Evolutionary conservation across 1,140 invertebrate species (phyloP), one percentile per base, ranked within the genome.

Genomic region (Temnothorax longispinosus): DNA sequence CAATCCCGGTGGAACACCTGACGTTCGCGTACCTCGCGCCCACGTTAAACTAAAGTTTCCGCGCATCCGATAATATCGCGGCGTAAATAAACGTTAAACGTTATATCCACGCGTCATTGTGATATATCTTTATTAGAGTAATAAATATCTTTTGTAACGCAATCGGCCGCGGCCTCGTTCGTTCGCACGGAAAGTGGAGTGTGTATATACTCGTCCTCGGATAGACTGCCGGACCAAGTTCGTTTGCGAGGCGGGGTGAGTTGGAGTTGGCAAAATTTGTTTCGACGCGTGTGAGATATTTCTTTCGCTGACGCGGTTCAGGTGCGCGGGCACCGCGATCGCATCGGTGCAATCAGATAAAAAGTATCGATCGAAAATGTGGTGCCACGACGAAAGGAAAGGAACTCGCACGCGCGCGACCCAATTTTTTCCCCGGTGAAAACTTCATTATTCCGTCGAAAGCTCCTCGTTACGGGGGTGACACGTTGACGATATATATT

Each of bases 361-460:
- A 27, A 72, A 35, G 41, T 75, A 84, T 84, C 69, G 69, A 84
- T 62, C 67, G 80, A 35, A 8, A 69, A 13, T 21, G 58, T 3
- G 76, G 1, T 13, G 27, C 27, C 27, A 27, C 64, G 67, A 15
- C 18, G 52, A 47, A 56, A 56, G 41, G 69, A 54, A 84, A 75
- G 44, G 10, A 47, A 58, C 15, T 32, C 35, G 38, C 18, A 7
- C 44, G 76, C 76, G 41, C 76, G 27, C 77, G 64, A 75, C 69
- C 69, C 54, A 84, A 84, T 75, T 84, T 75, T 41, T 84, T 74
- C 44, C 54, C 13, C 54, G 32, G 5, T n/a, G 69, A 74, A 78
- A 84, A 84, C 80, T 84, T 84, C 80, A 84, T 84, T 84, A 84
- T 84, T 84, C 69, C 44, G 80, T 74, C 38, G 80, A 75, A 84